phyloP scores from a whole-genome alignment of 1,140 invertebrate genomes.

The Steinernema khuongi region DNA sequence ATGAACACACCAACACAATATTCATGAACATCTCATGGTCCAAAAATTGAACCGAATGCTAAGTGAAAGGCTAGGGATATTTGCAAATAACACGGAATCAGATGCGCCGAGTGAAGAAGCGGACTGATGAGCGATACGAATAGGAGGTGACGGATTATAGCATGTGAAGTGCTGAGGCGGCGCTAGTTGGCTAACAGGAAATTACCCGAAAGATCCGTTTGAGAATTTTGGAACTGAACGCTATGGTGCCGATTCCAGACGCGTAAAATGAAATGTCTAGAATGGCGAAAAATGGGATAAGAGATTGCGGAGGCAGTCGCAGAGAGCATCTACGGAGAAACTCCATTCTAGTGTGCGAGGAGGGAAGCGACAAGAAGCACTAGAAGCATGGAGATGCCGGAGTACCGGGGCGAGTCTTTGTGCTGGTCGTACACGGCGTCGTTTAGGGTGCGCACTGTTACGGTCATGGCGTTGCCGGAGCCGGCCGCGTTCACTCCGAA shows the following conservation, averaged over 20 bases:
- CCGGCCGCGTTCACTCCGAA: neutral
- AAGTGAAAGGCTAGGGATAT: neutral
- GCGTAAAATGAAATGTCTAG: too few species aligned
- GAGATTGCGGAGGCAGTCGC: too few species aligned
- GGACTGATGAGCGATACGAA: too few species aligned
- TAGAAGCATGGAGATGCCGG: neutral
- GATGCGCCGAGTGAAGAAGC: too few species aligned
- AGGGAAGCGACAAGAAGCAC: neutral
- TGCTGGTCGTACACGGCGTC: neutral
- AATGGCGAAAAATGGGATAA: too few species aligned
- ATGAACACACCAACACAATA: neutral
- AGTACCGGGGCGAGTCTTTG: conserved; percentile 3
- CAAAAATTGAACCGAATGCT: neutral
- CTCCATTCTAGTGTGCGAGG: neutral
- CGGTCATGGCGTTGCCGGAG: neutral
- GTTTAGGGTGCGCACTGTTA: neutral
- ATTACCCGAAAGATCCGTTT: neutral
- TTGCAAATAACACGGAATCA: neutral
- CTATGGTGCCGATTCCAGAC: too few species aligned
- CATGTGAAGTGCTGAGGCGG: too few species aligned
- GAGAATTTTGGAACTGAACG: too few species aligned
- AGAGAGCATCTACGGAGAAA: too few species aligned
- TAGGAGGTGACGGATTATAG: too few species aligned
- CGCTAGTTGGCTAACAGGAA: neutral
- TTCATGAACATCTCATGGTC: neutral